phyloP scores from a whole-genome alignment of 2,888 invertebrate species.

The Axea sp. region DNA sequence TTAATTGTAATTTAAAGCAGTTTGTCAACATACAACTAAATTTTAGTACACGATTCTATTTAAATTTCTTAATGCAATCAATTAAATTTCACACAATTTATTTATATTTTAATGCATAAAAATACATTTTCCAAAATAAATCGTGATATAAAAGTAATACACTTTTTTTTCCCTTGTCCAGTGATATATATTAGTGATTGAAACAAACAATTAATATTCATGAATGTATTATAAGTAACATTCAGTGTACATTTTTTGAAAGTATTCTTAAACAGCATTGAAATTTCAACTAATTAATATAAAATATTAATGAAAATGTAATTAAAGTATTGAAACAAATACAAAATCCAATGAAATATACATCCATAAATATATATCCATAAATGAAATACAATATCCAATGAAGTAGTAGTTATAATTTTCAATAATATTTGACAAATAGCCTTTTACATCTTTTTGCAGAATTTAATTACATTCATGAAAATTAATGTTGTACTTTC shows the following conservation, averaged over 20 bases:
- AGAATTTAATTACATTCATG: conserved; percentile 19
- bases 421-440: too few species aligned
- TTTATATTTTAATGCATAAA: conserved; percentile 22
- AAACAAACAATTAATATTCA: conserved; percentile 19
- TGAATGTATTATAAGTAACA: conserved; percentile 12
- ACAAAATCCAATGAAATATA: too few species aligned
- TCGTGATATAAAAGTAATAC: conserved; percentile 19
- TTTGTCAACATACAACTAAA: conserved; percentile 2
- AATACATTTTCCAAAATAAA: conserved; percentile 37
- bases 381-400: too few species aligned
- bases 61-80: too few species aligned
- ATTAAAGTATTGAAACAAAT: background rate
- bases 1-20: conserved; percentile 18
- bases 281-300: background rate
- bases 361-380: too few species aligned
- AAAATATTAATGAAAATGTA: conserved; percentile 5
- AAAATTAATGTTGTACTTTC: conserved; percentile 16
- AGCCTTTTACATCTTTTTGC: too few species aligned
- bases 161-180: background rate
- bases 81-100: too few species aligned
- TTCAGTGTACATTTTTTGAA: too few species aligned
- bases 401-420: too few species aligned
- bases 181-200: background rate
- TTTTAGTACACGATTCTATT: background rate
- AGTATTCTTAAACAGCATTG: background rate